Base-by-base conservation (phyloP, 2,888 invertebrate species). In the Rhingia rostrata region DNA sequence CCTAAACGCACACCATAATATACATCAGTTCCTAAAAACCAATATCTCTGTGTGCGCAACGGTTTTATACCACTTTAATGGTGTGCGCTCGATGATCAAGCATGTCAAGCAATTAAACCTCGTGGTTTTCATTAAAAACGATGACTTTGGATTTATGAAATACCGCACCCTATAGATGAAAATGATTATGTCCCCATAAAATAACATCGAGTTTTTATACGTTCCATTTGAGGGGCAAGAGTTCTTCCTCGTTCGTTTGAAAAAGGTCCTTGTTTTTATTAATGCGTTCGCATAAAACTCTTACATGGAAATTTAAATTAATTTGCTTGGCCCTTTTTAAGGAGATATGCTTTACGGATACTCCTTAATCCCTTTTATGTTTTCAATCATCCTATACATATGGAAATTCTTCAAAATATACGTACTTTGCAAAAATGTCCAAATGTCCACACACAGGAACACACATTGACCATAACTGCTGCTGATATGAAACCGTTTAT, bases 401-500 rank as follows among this genome's bases (percentile, higher is more conserved):
- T 35, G 9, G 12, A 60, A 82, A 82, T 77, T 82, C 70, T 33
- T 77, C 58, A 64, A 70, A 70, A 70, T 69, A 72, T 53, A 73
- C 73, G 73, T 73, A 63, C 73, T 63, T 53, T 4, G 63, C 63
- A 47, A 37, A 73, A 61, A 51, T 22, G 22, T 22, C 30, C 39
- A 56, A 12, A 22, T 9, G n/a, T 30, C 10, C 33, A 53, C 14
- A n/a, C 30, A 60, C 43, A 51, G 7, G n/a, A 30, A 61, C 9
- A 61, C 35, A 58, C 39, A 47, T 41, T 63, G 49, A 56, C 53
- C 61, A 35, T 56, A 53, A 72, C 53, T 43, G 39, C 60, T 63
- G 69, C 66, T 83, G 82, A 72, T 75, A 51, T 73, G 9, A 6
- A 83, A 78, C 51, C 78, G 83, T 83, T 83, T 83, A 79, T 79